phyloP scores from a whole-genome alignment of 1,140 invertebrate species.

The Micrasema minimum region DNA sequence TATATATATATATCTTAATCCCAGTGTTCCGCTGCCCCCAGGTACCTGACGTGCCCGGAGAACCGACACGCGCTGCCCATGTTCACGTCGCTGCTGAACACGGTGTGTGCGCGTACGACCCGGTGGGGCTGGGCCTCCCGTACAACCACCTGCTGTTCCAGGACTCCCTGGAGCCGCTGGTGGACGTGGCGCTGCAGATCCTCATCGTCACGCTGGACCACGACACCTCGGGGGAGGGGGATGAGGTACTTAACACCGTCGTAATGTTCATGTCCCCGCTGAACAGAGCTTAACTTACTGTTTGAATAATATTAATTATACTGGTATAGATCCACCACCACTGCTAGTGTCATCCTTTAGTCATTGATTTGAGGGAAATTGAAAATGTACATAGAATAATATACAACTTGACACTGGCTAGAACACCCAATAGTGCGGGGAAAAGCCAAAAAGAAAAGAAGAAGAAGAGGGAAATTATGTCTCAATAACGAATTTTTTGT shows the following conservation, averaged over 20 bases:
- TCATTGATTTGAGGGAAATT: too few relatives aligned
- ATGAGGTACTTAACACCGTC: conserved; percentile 57
- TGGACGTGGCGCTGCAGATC: conserved; percentile 95
- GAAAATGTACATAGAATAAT: too few relatives aligned
- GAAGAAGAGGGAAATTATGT: too few relatives aligned
- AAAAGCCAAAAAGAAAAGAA: too few relatives aligned
- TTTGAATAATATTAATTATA: too few relatives aligned
- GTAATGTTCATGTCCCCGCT: too few relatives aligned
- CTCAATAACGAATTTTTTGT: too few relatives aligned
- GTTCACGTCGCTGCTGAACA: conserved; percentile 97
- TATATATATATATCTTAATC: too few relatives aligned
- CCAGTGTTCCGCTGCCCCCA: conserved; percentile 56
- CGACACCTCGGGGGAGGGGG: conserved; percentile 71
- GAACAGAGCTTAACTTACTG: too few relatives aligned
- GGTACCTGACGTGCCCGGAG: conserved; percentile 73
- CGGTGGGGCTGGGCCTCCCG: conserved; percentile 94
- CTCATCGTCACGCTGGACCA: conserved; percentile 96
- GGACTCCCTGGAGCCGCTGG: conserved; percentile 94
- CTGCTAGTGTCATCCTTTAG: too few relatives aligned
- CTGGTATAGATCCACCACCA: neutral
- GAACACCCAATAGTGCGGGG: too few relatives aligned
- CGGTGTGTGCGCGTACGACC: conserved; percentile 97
- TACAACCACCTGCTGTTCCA: conserved; percentile 98
- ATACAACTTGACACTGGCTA: too few relatives aligned
- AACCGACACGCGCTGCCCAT: conserved; percentile 93